Evolutionary conservation across 2,797 vertebrate species (phyloP), one percentile per base, ranked within the genome.

Genomic region (Ceryle rudis): DNA sequence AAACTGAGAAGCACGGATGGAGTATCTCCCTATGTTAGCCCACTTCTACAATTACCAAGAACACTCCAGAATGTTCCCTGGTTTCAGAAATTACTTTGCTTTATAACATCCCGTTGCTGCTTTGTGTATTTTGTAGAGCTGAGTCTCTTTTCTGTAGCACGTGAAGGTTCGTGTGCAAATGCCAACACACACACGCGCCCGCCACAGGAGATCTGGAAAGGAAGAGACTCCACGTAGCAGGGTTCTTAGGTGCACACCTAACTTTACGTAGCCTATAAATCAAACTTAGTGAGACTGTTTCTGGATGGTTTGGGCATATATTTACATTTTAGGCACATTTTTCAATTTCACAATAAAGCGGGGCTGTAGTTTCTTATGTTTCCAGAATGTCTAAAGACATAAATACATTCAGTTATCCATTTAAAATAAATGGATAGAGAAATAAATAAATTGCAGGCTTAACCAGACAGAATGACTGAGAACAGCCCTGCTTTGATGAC

Each of bases 41-140:
- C 35, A 9, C 14, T 80, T 90, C 47, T 80, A 52, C 17, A 44
- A 14, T 67, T 74, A 11, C 31, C 72, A 81, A 81, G 39, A 58
- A 54, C 46, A 46, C 21, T 42, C 67, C 75, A 51, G 72, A 65
- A 66, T 7, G 4, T 84, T 89, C 39, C 46, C 13, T 90, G 33
- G 29, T 37, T 92, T 82, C 71, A 55, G 39, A 79, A 89, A 58
- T 70, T 54, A n/a, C 20, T 83, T 83, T 58, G 35, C 22, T 83
- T 83, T 78, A 11, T 44, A 47, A 28, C 10, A 49, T 51, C 5
- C 46, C 49, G 46, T 26, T 62, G 18, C 9, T 14, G 21, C 17
- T 46, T n/a, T 2, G 10, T 73, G 14, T 49, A 33, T 55, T 93
- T 73, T 13, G 33, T 67, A 26, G 2, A 1, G 20, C 17, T 51